These are phyloP conservation scores for Saccostrea echinata DNA, from an alignment of 1,140 invertebrate species.

Conservation along the genomic window DNA sequence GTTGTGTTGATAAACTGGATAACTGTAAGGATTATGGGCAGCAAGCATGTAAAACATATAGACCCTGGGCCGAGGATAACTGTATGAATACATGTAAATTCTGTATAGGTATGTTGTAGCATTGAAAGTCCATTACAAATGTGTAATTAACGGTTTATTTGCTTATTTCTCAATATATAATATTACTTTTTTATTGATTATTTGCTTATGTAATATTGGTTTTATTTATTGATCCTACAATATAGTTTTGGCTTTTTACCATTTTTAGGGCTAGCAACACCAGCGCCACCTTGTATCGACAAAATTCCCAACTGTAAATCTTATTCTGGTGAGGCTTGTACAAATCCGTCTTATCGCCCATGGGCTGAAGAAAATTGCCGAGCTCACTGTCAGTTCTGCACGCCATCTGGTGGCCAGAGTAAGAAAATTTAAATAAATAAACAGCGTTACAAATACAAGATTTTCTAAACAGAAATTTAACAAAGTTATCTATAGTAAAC, in stretches of 20 bases:
- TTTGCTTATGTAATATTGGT: not conserved
- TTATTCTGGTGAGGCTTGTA: not conserved
- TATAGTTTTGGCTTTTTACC: not conserved
- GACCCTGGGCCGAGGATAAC: conserved; percentile 46
- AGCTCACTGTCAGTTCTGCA: conserved; percentile 12
- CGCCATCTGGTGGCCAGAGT: not conserved
- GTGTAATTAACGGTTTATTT: not conserved
- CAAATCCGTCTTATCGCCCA: not conserved
- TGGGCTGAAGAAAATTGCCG: conserved; percentile 41
- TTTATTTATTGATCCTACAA: not conserved
- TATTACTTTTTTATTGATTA: not conserved
- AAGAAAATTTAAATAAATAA: not conserved
- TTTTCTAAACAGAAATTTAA: too few species aligned
- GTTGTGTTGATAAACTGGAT: conserved; percentile 47
- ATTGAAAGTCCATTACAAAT: not conserved
- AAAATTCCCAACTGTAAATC: conserved; percentile 22
- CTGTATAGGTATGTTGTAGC: conserved; percentile 17
- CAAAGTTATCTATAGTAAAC: too few species aligned
- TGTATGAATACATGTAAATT: conserved; percentile 47
- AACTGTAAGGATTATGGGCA: conserved; percentile 51
- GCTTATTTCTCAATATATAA: not conserved
- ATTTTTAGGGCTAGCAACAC: conserved; percentile 17
- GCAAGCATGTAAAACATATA: conserved; percentile 39
- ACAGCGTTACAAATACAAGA: too few species aligned
- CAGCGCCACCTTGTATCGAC: conserved; percentile 25